phyloP scores from a whole-genome alignment of 2,797 vertebrate species.

The Enteromius radiatus region DNA sequence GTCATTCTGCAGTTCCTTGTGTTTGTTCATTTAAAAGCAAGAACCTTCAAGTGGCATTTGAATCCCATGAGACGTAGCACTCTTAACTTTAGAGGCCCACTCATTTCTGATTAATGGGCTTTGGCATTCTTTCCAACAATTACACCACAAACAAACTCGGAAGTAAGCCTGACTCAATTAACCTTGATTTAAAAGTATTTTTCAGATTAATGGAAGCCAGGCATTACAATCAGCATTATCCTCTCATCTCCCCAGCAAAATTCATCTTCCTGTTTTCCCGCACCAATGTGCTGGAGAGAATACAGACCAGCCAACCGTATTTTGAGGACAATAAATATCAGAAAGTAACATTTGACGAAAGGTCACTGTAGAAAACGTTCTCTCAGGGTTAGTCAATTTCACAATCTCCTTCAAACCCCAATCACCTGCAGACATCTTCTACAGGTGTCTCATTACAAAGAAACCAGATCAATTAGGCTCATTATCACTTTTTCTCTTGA shows the following conservation, averaged over 20 bases:
- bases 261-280: not conserved
- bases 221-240: not conserved
- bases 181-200: not conserved
- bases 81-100: not conserved
- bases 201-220: conserved; percentile 6
- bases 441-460: conserved; percentile 57
- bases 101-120: conserved; percentile 23
- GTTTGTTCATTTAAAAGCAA: not conserved
- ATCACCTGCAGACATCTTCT: conserved; percentile 47
- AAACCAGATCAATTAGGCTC: conserved; percentile 59
- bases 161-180: conserved; percentile 25
- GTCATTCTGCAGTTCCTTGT: not conserved
- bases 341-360: conserved; percentile 3
- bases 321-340: not conserved
- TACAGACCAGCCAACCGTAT: conserved; percentile 3
- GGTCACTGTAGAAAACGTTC: not conserved
- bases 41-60: conserved; percentile 2
- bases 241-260: not conserved
- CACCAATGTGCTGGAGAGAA: not conserved
- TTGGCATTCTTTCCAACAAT: not conserved
- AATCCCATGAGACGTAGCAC: not conserved
- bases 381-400: conserved; percentile 18
- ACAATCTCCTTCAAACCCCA: conserved; percentile 38
- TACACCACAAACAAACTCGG: conserved; percentile 19
- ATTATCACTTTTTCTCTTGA: conserved; percentile 59